Evolutionary conservation across 2,797 vertebrate genomes (phyloP), one percentile per base, ranked within the genome.

Genomic region (Dromococcyx pavoninus): DNA sequence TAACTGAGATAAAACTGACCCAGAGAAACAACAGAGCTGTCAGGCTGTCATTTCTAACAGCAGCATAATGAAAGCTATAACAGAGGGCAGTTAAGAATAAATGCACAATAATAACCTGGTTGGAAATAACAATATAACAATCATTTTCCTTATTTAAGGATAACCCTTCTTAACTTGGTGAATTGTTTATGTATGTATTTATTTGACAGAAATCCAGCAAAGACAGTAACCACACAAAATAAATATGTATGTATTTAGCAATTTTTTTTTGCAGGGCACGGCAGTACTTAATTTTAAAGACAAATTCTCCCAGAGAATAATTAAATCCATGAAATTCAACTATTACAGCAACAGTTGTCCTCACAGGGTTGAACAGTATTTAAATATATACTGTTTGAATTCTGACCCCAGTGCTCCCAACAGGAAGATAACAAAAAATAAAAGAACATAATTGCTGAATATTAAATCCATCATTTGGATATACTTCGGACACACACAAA

Each of bases 1-100:
- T 92, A 95, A 79, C 54, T 46, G 90, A 95, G 86, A 95, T 76
- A 86, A 95, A 96, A 71, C 75, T 93, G 86, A 85, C 80, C 84
- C 71, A 91, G 79, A 93, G 94, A 94, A 93, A 60, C 33, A 88
- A 60, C 53, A 57, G 57, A 92, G 43, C 89, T 92, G 48, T 93
- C 89, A 90, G 67, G 30, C 18, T 94, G 92, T 93, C 91, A 86
- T 75, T 89, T 90, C 43, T 85, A 92, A 81, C 76, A 93, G 46
- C 61, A 76, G 78, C 35, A 64, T 85, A 94, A 96, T 65, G 70
- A 80, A 95, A 92, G 14, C 74, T 66, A 17, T 43, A 65, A 43
- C 58, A 93, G 27, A 73, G 48, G 72, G 37, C 62, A 50, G 21
- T 94, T 90, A 86, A 84, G 77, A 96, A 88, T 64, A 86, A 87